These are phyloP conservation scores for Proales similis DNA, from an alignment of 1,140 invertebrate genomes.

Conservation along the genomic window DNA sequence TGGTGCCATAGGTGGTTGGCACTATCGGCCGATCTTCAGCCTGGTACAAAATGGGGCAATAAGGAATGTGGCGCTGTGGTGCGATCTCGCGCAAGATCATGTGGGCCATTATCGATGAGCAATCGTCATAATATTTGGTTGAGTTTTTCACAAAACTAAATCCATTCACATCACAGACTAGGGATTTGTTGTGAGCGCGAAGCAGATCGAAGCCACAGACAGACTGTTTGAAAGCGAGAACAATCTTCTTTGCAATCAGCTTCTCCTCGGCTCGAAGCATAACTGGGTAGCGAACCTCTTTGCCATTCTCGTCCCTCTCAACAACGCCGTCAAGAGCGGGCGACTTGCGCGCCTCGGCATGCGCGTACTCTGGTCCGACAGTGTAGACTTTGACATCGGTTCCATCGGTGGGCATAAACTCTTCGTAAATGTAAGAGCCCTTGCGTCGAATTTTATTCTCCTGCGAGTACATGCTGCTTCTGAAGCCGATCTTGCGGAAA, in stretches of 20 bases:
- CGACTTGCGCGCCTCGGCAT: slow-evolving; percentile 96
- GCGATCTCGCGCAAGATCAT: slow-evolving; percentile 85
- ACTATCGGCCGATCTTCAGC: slow-evolving; percentile 96
- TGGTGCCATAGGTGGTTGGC: slow-evolving; percentile 96
- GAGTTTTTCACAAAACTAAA: slow-evolving; percentile 99
- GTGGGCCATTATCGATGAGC: slow-evolving; percentile 79
- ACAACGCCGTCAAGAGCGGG: slow-evolving; percentile 92
- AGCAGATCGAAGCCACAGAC: slow-evolving; percentile 98
- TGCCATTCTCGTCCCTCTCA: slow-evolving; percentile 92
- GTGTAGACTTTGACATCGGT: slow-evolving; percentile 84
- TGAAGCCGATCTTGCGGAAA: slow-evolving; percentile 95
- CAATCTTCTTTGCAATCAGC: slow-evolving; percentile 95
- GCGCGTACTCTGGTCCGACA: slow-evolving; percentile 94
- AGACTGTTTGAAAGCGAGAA: slow-evolving; percentile 94
- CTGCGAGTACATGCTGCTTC: slow-evolving; percentile 94
- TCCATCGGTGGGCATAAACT: slow-evolving; percentile 99
- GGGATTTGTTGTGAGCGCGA: slow-evolving; percentile 92
- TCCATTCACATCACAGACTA: slow-evolving; percentile 98
- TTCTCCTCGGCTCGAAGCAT: slow-evolving; percentile 96
- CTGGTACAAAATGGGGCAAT: slow-evolving; percentile 83
- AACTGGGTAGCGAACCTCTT: slow-evolving; percentile 96
- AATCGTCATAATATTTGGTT: slow-evolving; percentile 99
- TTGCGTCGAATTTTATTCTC: slow-evolving; percentile 89
- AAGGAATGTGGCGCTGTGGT: slow-evolving; percentile 88
- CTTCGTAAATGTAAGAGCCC: slow-evolving; percentile 98